Base-by-base conservation (phyloP, 2,888 invertebrate genomes). In the Mesorhabditis sp. region DNA sequence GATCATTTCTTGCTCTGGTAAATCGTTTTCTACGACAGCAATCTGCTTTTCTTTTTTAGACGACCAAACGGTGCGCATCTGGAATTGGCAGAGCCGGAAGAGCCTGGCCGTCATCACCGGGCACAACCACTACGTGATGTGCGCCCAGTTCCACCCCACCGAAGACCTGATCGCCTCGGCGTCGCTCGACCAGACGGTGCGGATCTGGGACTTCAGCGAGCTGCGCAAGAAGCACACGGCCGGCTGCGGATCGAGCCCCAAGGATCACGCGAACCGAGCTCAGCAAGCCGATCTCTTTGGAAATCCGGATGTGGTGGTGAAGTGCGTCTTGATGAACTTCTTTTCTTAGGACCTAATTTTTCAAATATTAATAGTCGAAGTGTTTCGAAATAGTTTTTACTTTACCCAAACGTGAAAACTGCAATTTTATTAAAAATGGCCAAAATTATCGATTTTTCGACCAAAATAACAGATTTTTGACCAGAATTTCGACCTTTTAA, bases 121-220 rank as follows among this genome's bases (percentile, higher is more conserved):
- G 0, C 98, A 98, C 88, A 97, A 97, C 87, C 98, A 98, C 87
- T 99, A 98, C 87, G 98, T 98, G 0, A 99, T 99, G 98, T 95
- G 96, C 86, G 97, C 97, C 0, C 92, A 93, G 87, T 99, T 98
- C 88, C 98, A 99, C 86, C 94, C 94, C 0, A 91, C 91, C 0
- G 97, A 98, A 83, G 98, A 99, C 87, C 90, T 97, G 68, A 91
- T 99, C 42, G 95, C 97, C 0, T 96, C 96, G 0, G 96, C 97
- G 0, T 97, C 96, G 0, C 88, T 98, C 65, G 98, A 99, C 89
- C 96, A 96, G 87, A 95, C 96, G 0, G 95, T 98, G 10, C 90
- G 98, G 58, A 94, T 98, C 3, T 98, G 98, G 98, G 98, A 99
- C 87, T 96, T 98, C 94, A 78, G 80, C 5, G 85, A 83, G 61